phyloP scores from a whole-genome alignment of 2,797 vertebrate species.

The Hylomyscus alleni region DNA sequence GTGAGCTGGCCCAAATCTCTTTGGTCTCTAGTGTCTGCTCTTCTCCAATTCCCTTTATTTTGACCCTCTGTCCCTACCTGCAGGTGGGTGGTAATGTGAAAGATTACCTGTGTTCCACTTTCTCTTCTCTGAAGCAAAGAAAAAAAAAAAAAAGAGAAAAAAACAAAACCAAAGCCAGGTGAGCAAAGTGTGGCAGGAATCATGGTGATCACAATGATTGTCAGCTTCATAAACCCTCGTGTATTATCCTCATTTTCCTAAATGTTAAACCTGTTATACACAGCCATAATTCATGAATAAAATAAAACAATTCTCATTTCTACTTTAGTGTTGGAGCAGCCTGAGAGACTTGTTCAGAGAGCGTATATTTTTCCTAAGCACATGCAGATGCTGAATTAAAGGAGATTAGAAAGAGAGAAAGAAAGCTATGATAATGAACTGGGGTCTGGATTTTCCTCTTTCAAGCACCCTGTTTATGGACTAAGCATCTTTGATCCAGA shows the following conservation, averaged over 20 bases:
- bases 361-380: slow-evolving; percentile 19
- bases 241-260: slow-evolving; percentile 24
- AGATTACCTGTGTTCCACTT: not conserved
- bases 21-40: not conserved
- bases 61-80: not conserved
- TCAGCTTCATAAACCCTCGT: not conserved
- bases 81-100: not conserved
- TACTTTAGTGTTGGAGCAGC: not conserved
- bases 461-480: slow-evolving; percentile 28
- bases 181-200: not conserved
- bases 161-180: rapidly evolving
- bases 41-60: not conserved
- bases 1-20: not conserved
- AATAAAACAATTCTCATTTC: slow-evolving; percentile 9
- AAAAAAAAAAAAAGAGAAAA: not conserved
- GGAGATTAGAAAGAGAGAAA: not conserved
- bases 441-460: slow-evolving; percentile 65
- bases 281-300: not conserved
- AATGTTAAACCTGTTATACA: not conserved
- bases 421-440: slow-evolving; percentile 39
- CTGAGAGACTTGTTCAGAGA: slow-evolving; percentile 16
- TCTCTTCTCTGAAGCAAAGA: not conserved
- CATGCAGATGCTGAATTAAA: not conserved
- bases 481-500: slow-evolving; percentile 60
- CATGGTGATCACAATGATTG: not conserved